Conservation (phyloP, 2,797 vertebrate species). For the Hemibagrus guttatus region DNA sequence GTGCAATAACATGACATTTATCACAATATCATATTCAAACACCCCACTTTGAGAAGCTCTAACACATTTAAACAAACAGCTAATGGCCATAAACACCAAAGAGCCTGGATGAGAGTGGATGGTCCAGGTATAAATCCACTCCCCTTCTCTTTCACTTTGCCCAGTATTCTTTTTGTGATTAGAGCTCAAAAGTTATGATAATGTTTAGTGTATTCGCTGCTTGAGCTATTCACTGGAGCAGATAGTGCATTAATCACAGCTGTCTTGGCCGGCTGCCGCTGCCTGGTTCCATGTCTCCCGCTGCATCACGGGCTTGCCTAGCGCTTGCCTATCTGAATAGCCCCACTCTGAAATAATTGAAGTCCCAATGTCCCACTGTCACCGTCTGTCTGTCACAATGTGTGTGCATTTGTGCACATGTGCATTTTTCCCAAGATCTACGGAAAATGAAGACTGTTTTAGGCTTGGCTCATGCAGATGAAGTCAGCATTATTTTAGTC, state of each 20-base stretch:
- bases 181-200: constrained; percentile 82
- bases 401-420: constrained; percentile 10
- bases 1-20: not conserved
- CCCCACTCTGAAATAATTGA: constrained; percentile 46
- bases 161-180: constrained; percentile 73
- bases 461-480: constrained; percentile 5
- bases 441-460: not conserved
- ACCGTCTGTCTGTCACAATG: constrained; percentile 18
- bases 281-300: constrained; percentile 30
- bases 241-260: constrained; percentile 86
- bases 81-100: not conserved
- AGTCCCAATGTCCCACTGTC: constrained; percentile 42
- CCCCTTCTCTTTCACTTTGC: constrained; percentile 47
- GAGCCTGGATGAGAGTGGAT: constrained; percentile 6
- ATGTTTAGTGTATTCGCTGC: constrained; percentile 76
- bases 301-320: constrained; percentile 31
- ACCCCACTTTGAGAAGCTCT: not conserved
- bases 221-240: constrained; percentile 72
- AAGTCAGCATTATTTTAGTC: constrained; percentile 34
- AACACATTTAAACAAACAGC: not conserved
- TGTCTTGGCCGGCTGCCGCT: constrained; percentile 67
- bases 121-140: constrained; percentile 69
- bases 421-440: constrained; percentile 9
- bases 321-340: constrained; percentile 20
- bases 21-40: not conserved